A percentile compares a stretch with the other conserved stretches of the same genome.
phyloP scores from a whole-genome alignment of 2,888 invertebrate genomes.

The Belgica antarctica region DNA sequence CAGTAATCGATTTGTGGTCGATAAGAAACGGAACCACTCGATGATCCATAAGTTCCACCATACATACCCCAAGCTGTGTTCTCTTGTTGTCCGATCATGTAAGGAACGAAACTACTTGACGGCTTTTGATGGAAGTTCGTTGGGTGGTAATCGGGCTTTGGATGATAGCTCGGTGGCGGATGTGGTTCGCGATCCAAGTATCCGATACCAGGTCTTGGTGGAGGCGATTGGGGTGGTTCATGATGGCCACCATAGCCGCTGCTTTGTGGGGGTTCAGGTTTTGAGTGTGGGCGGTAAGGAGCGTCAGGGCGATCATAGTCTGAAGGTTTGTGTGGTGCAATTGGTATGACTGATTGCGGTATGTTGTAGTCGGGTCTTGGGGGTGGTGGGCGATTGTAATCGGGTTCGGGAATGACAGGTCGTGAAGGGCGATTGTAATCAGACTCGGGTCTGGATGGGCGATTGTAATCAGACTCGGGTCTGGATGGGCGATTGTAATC shows the following conservation, averaged over 20 bases:
- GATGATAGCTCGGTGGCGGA: constrained; percentile 29
- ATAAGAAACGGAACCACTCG: constrained; percentile 51
- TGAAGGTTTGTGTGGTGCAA: not conserved
- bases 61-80: constrained; percentile 60
- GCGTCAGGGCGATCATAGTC: constrained; percentile 37
- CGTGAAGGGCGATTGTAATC: not conserved
- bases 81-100: constrained; percentile 58
- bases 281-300: constrained; percentile 19
- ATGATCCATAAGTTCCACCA: constrained; percentile 61
- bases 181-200: constrained; percentile 44
- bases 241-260: not conserved
- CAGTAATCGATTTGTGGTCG: constrained; percentile 57
- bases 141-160: constrained; percentile 41
- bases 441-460: not conserved
- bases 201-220: constrained; percentile 24
- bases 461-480: constrained; percentile 11
- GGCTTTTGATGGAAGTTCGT: constrained; percentile 49
- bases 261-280: constrained; percentile 23
- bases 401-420: not conserved
- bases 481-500: too few relatives aligned
- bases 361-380: not conserved
- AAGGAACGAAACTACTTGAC: constrained; percentile 57
- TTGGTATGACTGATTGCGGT: not conserved
- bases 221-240: not conserved
- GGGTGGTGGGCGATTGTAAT: not conserved